Evolutionary conservation across 2,113 vertebrate genomes (phyloP), one percentile per base, ranked within the genome.

Genomic region (Ammodytes marinus): DNA sequence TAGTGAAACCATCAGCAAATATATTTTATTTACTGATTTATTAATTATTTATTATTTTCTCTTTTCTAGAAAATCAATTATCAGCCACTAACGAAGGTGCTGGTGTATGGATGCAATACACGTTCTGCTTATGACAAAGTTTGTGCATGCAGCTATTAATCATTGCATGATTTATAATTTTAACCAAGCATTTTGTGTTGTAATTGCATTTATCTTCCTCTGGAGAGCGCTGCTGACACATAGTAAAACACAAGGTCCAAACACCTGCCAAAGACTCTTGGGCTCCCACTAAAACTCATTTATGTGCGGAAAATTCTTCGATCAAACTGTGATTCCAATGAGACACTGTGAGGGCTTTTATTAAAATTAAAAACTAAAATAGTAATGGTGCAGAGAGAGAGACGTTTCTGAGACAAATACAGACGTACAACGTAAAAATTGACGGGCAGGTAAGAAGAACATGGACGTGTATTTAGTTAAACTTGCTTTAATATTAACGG

Each of bases 401-500:
- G 6, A 53, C 0, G 13, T 39, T 58, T 35, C 40, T 64, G 47
- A 27, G 27, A 27, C 27, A 27, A 27, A 27, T 27, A 27, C 27
- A 27, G 27, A 27, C 2, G 27, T 37, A 17, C 8, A 64, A 66
- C 27, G 64, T 54, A 0, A 58, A 75, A 78, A 43, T 42, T 27
- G 69, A 54, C 74, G 80, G 60, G 46, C 35, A 19, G 55, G 46
- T 27, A 27, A 82, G 52, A 68, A 74, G 27, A 80, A 4, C 78
- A 53, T 58, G 73, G 8, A 19, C 14, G 45, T 40, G 9, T 10
- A 66, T 83, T 86, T 60, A 27, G 54, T 88, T 78, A 57, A 88
- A 77, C 58, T 74, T 66, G n/a, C 46, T 86, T 87, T 83, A 89
- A 80, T 86, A 71, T 85, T 66, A 47, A 86, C 17, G 58, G 39